phyloP scores from a whole-genome alignment of 2,797 vertebrate genomes.

The Sebastes steindachneri region DNA sequence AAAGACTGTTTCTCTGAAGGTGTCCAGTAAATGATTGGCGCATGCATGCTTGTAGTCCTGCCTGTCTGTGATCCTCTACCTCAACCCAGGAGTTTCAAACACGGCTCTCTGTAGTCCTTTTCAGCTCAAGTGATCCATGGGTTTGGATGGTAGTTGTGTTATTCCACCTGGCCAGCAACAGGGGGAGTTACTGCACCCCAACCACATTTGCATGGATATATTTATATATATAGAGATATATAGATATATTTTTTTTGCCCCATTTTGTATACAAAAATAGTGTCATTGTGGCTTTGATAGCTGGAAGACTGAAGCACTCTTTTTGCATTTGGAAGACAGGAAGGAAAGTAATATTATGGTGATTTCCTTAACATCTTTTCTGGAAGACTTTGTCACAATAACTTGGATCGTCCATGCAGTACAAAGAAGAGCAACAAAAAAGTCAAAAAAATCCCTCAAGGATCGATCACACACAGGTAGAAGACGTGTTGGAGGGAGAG shows the following conservation, averaged over 20 bases:
- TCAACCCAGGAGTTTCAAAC: conserved; percentile 39
- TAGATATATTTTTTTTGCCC: conserved; percentile 71
- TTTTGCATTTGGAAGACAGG: conserved; percentile 83
- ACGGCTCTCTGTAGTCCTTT: conserved; percentile 13
- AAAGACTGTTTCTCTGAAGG: conserved; percentile 72
- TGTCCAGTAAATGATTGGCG: conserved; percentile 85
- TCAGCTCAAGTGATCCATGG: conserved; percentile 40
- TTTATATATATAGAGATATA: conserved; percentile 73
- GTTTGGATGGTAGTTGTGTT: conserved; percentile 53
- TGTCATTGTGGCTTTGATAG: conserved; percentile 83
- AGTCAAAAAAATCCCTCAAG: conserved; percentile 33
- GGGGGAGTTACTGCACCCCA: conserved; percentile 55
- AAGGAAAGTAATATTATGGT: conserved; percentile 53
- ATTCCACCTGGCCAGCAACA: conserved; percentile 48
- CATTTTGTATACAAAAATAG: conserved; percentile 82
- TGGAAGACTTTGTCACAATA: conserved; percentile 81
- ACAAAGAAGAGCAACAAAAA: conserved; percentile 43
- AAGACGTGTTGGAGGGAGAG: conserved; percentile 25
- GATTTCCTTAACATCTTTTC: conserved; percentile 72
- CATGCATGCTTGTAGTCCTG: conserved; percentile 83
- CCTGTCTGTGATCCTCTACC: conserved; percentile 46
- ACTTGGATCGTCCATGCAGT: conserved; percentile 78
- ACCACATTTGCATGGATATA: conserved; percentile 72
- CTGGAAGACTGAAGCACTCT: conserved; percentile 85
- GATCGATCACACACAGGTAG: conserved; percentile 48